Evolutionary conservation across 2,888 invertebrate species (phyloP).

Genomic region (Harpalus rufipes): DNA sequence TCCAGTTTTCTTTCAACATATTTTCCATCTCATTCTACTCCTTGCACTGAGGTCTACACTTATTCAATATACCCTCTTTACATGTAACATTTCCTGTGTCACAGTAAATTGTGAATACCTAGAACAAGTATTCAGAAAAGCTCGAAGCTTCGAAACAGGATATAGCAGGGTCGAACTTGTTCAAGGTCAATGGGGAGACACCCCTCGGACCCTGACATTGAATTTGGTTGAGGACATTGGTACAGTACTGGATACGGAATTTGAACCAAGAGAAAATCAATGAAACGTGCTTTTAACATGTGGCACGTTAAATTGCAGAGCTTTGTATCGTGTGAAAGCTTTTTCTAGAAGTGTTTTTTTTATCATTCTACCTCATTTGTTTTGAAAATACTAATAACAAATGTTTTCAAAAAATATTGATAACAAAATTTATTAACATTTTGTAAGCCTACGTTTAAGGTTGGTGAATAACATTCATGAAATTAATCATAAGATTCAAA

Average conservation of each 20-base stretch:
- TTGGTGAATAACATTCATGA: too few relatives aligned
- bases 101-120: not conserved
- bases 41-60: not conserved
- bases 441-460: too few relatives aligned
- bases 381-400: too few relatives aligned
- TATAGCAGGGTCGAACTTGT: constrained; percentile 16
- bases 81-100: not conserved
- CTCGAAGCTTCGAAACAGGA: constrained; percentile 7
- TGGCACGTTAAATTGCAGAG: too few relatives aligned
- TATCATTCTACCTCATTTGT: too few relatives aligned
- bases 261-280: not conserved
- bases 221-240: not conserved
- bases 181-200: constrained; percentile 23
- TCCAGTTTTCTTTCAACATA: not conserved
- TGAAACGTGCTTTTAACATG: too few relatives aligned
- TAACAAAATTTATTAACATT: too few relatives aligned
- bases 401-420: too few relatives aligned
- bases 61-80: not conserved
- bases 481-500: too few relatives aligned
- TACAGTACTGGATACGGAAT: constrained; percentile 5
- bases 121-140: not conserved
- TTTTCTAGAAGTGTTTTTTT: too few relatives aligned
- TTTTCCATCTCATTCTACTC: not conserved
- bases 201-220: constrained; percentile 38
- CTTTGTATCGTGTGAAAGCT: too few relatives aligned